Evolutionary conservation across 2,797 vertebrate species (phyloP).

Genomic region (Denticeps clupeoides): DNA sequence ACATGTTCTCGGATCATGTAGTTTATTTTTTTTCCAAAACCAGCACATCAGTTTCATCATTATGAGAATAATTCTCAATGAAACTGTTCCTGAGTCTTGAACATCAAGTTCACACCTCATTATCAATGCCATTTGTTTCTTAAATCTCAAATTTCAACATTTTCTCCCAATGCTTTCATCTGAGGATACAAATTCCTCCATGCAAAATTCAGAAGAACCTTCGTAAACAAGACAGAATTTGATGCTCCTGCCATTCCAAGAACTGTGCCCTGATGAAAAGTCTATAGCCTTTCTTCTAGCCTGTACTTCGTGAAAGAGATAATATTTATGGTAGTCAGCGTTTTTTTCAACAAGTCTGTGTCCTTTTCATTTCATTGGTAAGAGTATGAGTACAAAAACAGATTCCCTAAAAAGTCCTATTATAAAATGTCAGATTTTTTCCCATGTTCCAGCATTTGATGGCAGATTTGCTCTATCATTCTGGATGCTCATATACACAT

Average conservation of each 20-base stretch:
- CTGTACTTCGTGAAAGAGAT: not conserved
- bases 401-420: not conserved
- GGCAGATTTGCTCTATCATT: conserved; percentile 22
- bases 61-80: conserved; percentile 33
- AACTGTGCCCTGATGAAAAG: conserved; percentile 22
- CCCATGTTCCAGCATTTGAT: conserved; percentile 10
- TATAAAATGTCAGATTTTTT: conserved; percentile 9
- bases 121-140: conserved; percentile 30
- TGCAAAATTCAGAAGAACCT: conserved; percentile 27
- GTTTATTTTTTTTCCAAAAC: conserved; percentile 31
- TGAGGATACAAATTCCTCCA: conserved; percentile 29
- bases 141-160: conserved; percentile 18
- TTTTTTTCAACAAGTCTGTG: conserved; percentile 22
- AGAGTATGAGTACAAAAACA: conserved; percentile 8
- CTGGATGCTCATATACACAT: conserved; percentile 25
- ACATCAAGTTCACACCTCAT: conserved; percentile 36
- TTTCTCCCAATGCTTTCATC: not conserved
- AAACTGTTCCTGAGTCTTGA: not conserved
- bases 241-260: conserved; percentile 36
- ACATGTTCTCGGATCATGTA: conserved; percentile 13
- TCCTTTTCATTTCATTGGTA: conserved; percentile 31
- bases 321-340: conserved; percentile 33
- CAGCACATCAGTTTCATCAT: conserved; percentile 31
- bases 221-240: conserved; percentile 30
- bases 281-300: conserved; percentile 17